Conservation (phyloP, 2,888 invertebrate species). For the Ophioninae sp. region DNA sequence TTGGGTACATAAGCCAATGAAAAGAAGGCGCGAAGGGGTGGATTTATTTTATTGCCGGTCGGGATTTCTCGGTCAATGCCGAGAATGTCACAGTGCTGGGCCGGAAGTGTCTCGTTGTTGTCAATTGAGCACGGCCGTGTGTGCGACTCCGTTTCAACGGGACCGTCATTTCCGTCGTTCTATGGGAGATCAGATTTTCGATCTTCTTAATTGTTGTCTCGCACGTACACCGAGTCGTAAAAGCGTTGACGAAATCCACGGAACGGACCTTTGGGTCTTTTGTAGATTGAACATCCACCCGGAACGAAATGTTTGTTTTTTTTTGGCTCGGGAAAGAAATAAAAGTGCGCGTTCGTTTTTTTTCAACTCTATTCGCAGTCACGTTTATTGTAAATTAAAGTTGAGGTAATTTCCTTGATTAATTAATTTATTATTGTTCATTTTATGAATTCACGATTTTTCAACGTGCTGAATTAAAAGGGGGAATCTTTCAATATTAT, state of each 20-base stretch:
- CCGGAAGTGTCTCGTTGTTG: conserved; percentile 67
- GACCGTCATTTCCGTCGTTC: conserved; percentile 57
- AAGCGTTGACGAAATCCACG: neutral
- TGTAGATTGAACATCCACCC: neutral
- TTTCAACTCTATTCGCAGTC: neutral
- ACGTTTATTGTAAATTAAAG: neutral
- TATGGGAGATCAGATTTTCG: conserved; percentile 32
- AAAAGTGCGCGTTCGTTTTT: neutral
- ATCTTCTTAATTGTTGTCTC: neutral
- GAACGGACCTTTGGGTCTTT: neutral
- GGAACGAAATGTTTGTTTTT: neutral
- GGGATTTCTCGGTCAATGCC: conserved; percentile 61
- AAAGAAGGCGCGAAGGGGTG: neutral
- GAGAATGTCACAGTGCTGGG: conserved; percentile 52
- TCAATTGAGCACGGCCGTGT: conserved; percentile 61
- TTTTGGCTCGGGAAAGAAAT: neutral
- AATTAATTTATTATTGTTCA: no score
- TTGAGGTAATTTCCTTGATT: no score
- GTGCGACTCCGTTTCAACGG: conserved; percentile 48
- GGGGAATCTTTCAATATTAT: no score
- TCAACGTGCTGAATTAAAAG: no score
- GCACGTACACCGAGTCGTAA: neutral
- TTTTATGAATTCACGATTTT: no score
- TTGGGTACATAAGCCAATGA: neutral
- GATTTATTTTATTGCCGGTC: conserved; percentile 37